Evolutionary conservation across 1,140 invertebrate species (phyloP), one percentile per base, ranked within the genome.

Genomic region (Popillia japonica): DNA sequence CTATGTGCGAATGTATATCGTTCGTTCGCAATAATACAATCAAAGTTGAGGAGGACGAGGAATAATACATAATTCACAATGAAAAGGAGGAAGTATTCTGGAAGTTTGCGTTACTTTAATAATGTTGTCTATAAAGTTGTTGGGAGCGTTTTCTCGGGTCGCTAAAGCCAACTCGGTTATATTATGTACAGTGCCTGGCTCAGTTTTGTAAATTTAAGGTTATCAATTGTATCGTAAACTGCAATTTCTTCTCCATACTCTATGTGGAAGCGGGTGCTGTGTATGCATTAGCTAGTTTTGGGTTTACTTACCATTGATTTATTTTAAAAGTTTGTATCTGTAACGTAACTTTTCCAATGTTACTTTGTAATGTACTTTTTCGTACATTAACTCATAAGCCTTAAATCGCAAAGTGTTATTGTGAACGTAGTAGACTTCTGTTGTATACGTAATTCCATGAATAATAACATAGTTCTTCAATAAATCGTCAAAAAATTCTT

Each of bases 1-100:
- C 11, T 14, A n/a, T 48, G 17, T n/a, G 11, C 44, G 44, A 4
- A n/a, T 48, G 44, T 48, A 48, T 48, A 48, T 48, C 44, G 44
- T 48, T 48, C 44, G 44, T 48, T 48, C 44, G 44, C 44, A 48
- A 48, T 48, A 48, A 48, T 48, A n/a, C 44, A 48, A 14, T 48
- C 44, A 48, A 48, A 48, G 44, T 14, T 48, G 44, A 48, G 17
- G 44, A 48, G 44, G 44, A 48, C 11, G 44, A n/a, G 44, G 17
- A 48, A 48, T 48, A 48, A 48, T 48, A 48, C 44, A 48, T 48
- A 48, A 48, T 48, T 48, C 44, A 48, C 44, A 48, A 48, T 48
- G 44, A 48, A 48, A 11, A 48, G 11, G 44, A 11, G 3, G 44
- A 48, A 9, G 44, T 48, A 48, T 48, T n/a, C 44, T 10, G 44